phyloP scores from a whole-genome alignment of 2,113 vertebrate genomes.

The Brachyistius frenatus region DNA sequence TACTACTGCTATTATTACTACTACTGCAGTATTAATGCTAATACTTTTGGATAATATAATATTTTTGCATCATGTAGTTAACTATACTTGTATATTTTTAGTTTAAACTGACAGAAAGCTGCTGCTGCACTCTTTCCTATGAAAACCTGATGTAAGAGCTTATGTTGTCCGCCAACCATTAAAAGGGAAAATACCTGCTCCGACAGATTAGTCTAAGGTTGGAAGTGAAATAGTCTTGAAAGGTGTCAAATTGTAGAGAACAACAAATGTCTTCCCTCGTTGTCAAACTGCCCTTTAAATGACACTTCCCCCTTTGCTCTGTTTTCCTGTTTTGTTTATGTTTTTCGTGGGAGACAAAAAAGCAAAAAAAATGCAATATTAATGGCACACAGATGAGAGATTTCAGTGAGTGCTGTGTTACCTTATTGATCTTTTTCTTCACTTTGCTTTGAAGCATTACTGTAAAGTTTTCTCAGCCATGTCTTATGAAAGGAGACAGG shows the following conservation, averaged over 20 bases:
- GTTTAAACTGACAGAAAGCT: too few relatives aligned
- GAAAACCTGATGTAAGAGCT: too few relatives aligned
- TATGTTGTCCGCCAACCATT: too few relatives aligned
- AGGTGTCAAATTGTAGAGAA: neutral
- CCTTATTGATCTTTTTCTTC: conserved; percentile 59
- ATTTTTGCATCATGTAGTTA: too few relatives aligned
- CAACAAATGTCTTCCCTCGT: conserved; percentile 11
- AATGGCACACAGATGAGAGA: conserved; percentile 25
- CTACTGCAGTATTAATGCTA: too few relatives aligned
- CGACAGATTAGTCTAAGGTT: neutral
- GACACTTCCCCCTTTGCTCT: neutral
- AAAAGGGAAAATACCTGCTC: neutral
- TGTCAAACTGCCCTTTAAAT: conserved; percentile 12
- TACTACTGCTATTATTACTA: neutral
- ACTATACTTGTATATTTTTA: too few relatives aligned
- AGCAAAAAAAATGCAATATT: conserved; percentile 34
- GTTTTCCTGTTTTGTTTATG: conserved; percentile 33
- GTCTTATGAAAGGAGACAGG: conserved; percentile 17
- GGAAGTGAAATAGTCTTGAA: neutral
- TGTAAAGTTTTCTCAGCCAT: conserved; percentile 39
- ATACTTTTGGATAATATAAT: too few relatives aligned
- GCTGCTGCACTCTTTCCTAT: too few relatives aligned
- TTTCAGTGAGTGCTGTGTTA: conserved; percentile 26
- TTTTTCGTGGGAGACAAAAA: neutral
- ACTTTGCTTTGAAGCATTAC: conserved; percentile 43